Evolutionary conservation across 2,797 vertebrate genomes (phyloP), one percentile per base, ranked within the genome.

Genomic region (Gymnocypris eckloni): DNA sequence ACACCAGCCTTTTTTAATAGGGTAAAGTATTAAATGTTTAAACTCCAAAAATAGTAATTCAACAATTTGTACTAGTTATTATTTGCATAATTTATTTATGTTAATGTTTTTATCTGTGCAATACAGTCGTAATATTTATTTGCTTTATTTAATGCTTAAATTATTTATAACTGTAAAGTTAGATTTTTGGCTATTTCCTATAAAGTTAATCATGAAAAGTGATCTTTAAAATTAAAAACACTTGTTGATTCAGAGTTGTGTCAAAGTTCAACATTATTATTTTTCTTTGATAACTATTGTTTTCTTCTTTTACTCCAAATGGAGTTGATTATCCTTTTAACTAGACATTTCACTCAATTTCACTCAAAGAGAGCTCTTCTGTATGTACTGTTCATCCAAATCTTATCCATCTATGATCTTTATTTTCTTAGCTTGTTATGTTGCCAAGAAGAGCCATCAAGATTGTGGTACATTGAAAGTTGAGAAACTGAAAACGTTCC

Each of bases 401-500:
- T 71, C 37, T 59, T 70, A 33, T 79, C 12, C 75, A 61, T 61
- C 48, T 37, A 69, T 15, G 28, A 70, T 78, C 79, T 25, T 84
- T 64, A 54, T 41, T 61, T 72, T 76, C 37, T 67, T 77, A 71
- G 45, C 37, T 41, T 67, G 28, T 67, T 39, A 43, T 78, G 54
- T 77, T 79, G 37, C 71, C 39, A 67, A 66, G 59, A 79, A 85
- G 71, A 87, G 89, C 88, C 88, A 28, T 77, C 15, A 83, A 39
- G 91, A 82, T 85, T 90, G 91, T 92, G 90, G 83, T 88, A 71
- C 88, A 86, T 89, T 92, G 90, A 89, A 92, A 88, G 90, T 89
- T 86, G 84, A 86, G 83, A 76, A 94, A 90, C 90, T 88, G 91
- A 92, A 91, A 93, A 93, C 92, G 93, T 94, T 94, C 91, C 88